Conservation (phyloP, 1,140 invertebrate species). For the Aethina tumida region DNA sequence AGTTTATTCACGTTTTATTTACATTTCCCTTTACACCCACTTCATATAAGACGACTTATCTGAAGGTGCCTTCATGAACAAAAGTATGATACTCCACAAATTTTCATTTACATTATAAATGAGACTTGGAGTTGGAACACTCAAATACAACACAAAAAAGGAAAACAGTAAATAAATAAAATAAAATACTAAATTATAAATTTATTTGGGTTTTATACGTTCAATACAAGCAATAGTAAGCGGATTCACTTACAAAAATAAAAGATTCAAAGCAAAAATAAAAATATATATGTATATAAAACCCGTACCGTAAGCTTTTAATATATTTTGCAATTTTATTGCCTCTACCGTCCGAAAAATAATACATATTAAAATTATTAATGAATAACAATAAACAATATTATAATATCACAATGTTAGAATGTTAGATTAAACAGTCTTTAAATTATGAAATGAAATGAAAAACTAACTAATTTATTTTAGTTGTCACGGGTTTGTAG, state of each 20-base stretch:
- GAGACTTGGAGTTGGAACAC: no score
- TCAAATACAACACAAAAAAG: conserved; percentile 8
- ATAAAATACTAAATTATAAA: conserved; percentile 18
- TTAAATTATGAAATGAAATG: conserved; percentile 2
- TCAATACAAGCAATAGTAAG: conserved; percentile 15
- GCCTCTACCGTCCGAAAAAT: conserved; percentile 11
- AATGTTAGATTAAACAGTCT: conserved; percentile 22
- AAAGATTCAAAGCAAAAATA: conserved; percentile 8
- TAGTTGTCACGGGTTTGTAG: conserved; percentile 49
- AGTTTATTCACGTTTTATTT: conserved; percentile 12
- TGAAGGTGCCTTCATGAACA: conserved; percentile 10
- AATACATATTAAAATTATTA: conserved; percentile 6
- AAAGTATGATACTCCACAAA: no score
- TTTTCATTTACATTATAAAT: no score
- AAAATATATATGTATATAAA: conserved; percentile 11
- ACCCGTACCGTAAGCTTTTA: conserved; percentile 15
- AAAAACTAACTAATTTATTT: conserved; percentile 9
- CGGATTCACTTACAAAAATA: conserved; percentile 13
- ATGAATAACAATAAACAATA: conserved; percentile 16
- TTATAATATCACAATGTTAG: conserved; percentile 29
- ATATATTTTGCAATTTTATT: conserved; percentile 8
- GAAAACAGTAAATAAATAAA: conserved; percentile 15
- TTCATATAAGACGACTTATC: conserved; percentile 18
- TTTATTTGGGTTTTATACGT: conserved; percentile 19
- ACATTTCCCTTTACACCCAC: conserved; percentile 10